These are phyloP conservation scores for Pseudorhombus dupliciocellatus DNA, from an alignment of 2,113 vertebrate genomes.

Conservation along the genomic window DNA sequence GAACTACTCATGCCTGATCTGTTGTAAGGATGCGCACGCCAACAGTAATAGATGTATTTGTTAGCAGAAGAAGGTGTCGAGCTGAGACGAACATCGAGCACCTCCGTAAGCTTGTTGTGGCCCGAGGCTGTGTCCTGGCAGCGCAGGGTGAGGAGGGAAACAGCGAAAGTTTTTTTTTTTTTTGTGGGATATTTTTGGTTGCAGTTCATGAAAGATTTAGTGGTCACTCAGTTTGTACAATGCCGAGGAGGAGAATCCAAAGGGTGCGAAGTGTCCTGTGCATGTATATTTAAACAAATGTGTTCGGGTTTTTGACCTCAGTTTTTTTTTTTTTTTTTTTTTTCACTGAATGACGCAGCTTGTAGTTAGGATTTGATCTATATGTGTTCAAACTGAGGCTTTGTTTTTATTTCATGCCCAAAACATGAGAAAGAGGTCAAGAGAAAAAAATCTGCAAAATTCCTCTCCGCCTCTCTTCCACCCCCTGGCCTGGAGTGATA, in stretches of 20 bases:
- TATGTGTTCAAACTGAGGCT: background rate
- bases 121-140: slow-evolving; percentile 20
- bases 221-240: slow-evolving; percentile 62
- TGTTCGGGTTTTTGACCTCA: slow-evolving; percentile 13
- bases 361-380: background rate
- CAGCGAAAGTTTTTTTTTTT: slow-evolving; percentile 55
- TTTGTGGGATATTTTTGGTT: slow-evolving; percentile 71
- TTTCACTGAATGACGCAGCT: background rate
- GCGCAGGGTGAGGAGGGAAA: slow-evolving; percentile 21
- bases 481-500: slow-evolving; percentile 49
- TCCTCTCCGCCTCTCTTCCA: slow-evolving; percentile 43
- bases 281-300: slow-evolving; percentile 30
- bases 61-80: slow-evolving; percentile 10
- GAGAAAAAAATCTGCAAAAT: slow-evolving; percentile 25
- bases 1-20: slow-evolving; percentile 2
- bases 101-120: slow-evolving; percentile 27
- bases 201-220: slow-evolving; percentile 74
- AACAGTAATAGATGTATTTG: slow-evolving; percentile 7
- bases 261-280: slow-evolving; percentile 28
- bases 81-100: slow-evolving; percentile 17
- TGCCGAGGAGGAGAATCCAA: slow-evolving; percentile 34
- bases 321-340: slow-evolving; percentile 2
- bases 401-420: slow-evolving; percentile 8
- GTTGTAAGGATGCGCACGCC: background rate
- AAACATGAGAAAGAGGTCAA: slow-evolving; percentile 37